Conservation (phyloP, 2,888 invertebrate genomes). For the Eumacrocentrus americanus region DNA sequence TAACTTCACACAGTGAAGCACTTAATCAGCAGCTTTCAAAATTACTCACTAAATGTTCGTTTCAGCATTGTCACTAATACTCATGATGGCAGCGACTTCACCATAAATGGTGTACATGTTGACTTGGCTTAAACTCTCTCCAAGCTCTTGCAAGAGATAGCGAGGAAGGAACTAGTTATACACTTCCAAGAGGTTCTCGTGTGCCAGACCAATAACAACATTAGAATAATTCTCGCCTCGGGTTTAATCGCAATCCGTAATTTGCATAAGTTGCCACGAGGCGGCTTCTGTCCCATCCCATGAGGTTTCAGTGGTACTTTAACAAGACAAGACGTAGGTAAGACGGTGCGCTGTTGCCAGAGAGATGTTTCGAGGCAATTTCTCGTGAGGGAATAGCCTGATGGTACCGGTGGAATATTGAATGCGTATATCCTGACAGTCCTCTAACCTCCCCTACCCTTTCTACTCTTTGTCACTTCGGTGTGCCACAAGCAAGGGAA, state of each 20-base stretch:
- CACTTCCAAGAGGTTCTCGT: conserved; percentile 3
- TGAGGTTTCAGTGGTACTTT: no score
- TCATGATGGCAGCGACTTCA: no score
- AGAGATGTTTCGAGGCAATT: background rate
- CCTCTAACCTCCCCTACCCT: no score
- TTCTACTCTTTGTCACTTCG: no score
- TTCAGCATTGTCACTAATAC: background rate
- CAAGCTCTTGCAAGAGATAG: conserved; percentile 2
- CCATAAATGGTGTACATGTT: background rate
- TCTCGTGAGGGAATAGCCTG: background rate
- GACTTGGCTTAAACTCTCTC: background rate
- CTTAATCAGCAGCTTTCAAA: background rate
- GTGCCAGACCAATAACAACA: conserved; percentile 32
- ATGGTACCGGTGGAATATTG: background rate
- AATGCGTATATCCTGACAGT: no score
- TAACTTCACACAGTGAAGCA: background rate
- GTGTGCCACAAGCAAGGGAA: no score
- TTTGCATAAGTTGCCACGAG: conserved; percentile 33
- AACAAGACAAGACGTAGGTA: background rate
- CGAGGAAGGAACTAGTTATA: background rate
- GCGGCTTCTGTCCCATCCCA: background rate
- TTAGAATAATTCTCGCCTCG: conserved; percentile 35
- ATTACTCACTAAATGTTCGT: background rate
- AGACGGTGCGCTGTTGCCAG: background rate
- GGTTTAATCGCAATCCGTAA: conserved; percentile 33